A percentile compares a stretch with the other conserved stretches of the same genome.
Conservation (phyloP, 30 jellyfish, hydroid and myxozoan genomes). For the Aurelia sp. region DNA sequence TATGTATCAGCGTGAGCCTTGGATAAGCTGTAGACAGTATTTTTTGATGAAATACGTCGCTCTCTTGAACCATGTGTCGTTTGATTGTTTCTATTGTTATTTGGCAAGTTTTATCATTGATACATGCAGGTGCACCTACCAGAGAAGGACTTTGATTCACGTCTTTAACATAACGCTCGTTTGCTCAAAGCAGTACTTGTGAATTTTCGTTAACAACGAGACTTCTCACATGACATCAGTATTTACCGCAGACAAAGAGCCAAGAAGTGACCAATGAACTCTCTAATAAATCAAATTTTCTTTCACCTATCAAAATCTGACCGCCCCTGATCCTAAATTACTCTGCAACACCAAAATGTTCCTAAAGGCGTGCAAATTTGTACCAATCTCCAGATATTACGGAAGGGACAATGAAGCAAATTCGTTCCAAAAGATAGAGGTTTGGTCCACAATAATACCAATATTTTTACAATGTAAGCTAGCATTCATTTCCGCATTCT, state of each 20-base stretch:
- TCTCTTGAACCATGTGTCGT: constrained; percentile 65
- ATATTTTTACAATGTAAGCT: no score
- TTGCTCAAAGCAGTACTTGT: neutral
- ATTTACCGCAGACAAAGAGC: neutral
- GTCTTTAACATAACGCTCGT: neutral
- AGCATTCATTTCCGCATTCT: no score
- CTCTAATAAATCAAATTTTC: no score
- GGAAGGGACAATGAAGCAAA: no score
- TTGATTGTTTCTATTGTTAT: constrained; percentile 66
- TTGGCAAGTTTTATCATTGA: constrained; percentile 77
- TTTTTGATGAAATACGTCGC: constrained; percentile 47
- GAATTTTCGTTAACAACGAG: neutral
- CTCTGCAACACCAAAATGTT: no score
- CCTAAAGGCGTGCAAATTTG: no score
- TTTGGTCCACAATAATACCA: no score
- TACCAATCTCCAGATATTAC: no score
- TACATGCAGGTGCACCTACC: constrained; percentile 78
- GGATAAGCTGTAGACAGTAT: constrained; percentile 66
- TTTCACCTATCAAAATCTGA: no score
- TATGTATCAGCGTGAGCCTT: constrained; percentile 55
- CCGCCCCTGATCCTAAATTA: no score
- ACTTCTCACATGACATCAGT: constrained; percentile 1
- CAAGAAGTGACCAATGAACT: no score
- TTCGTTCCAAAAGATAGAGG: no score
- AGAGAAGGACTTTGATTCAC: constrained; percentile 61